Evolutionary conservation across 2,888 invertebrate species (phyloP), one percentile per base, ranked within the genome.

Genomic region (Mesochorus sp.): DNA sequence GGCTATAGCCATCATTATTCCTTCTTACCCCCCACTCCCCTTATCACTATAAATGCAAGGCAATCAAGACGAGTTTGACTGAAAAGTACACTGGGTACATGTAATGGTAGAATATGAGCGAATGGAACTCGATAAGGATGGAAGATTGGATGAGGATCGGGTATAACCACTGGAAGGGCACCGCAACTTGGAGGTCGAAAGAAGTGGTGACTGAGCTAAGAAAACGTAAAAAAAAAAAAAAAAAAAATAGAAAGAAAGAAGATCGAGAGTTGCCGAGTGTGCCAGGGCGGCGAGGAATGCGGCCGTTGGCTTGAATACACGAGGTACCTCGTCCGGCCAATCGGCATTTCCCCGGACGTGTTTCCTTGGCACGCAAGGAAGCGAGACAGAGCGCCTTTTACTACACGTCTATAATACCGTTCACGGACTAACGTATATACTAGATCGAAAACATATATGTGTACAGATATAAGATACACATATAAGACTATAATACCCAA

Each of bases 271-370:
- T 51, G 68, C 68, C 68, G 73, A 68, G 72, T 70, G 64, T 62
- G 77, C 77, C 74, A 71, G 80, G 85, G 84, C 80, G 76, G 81
- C 76, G 82, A 81, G 85, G 85, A 85, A 86, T 86, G 86, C 83
- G 83, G 82, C 83, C 85, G 86, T 85, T 85, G 84, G 85, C 84
- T 82, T 84, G 70, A 51, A 64, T 61, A 53, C 28, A 70, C 74
- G 74, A 70, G 71, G 70, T 82, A 86, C 84, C 83, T 82, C 84
- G 82, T 79, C 83, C 83, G 80, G 80, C 83, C 85, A 84, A 84
- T 85, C 82, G 83, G 81, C 81, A 85, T 85, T 81, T 79, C 80
- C 51, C 57, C 68, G 73, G 68, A 78, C 77, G 72, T 74, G 70
- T 78, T 78, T 70, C 68, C 74, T 47, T 51, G 73, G 61, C 76